Evolutionary conservation across 2,888 invertebrate species (phyloP).

Genomic region (Hirtodrosophila duncani): DNA sequence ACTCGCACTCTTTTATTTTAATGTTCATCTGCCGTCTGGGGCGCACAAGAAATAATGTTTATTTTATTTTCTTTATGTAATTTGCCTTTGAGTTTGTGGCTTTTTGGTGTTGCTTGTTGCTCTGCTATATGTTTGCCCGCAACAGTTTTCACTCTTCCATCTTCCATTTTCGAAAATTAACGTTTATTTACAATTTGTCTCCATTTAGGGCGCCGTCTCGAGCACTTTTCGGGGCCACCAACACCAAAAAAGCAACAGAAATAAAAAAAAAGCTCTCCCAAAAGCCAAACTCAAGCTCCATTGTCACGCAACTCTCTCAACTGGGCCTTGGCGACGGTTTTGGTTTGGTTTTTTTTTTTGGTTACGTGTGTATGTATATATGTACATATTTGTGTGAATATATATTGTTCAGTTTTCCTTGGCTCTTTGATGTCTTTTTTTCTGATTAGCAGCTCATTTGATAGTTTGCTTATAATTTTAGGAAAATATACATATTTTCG

Average conservation of each 20-base stretch:
- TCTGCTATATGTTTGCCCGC: slow-evolving; percentile 51
- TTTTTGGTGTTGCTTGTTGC: slow-evolving; percentile 1
- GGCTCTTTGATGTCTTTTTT: slow-evolving; percentile 11
- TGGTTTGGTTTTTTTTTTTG: slow-evolving; percentile 18
- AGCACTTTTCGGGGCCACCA: slow-evolving; percentile 50
- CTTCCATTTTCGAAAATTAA: slow-evolving; percentile 57
- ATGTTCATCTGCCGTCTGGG: slow-evolving; percentile 43
- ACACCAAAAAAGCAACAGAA: too few relatives aligned
- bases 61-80: slow-evolving; percentile 53
- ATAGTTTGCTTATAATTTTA: slow-evolving; percentile 40
- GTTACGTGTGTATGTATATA: slow-evolving; percentile 3
- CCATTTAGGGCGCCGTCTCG: slow-evolving; percentile 62
- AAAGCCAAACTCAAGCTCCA: slow-evolving; percentile 48
- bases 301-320: slow-evolving; percentile 56
- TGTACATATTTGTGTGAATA: slow-evolving; percentile 15
- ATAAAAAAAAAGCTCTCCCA: too few relatives aligned
- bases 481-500: slow-evolving; percentile 1
- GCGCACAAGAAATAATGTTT: slow-evolving; percentile 2
- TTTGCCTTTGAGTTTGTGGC: slow-evolving; percentile 14
- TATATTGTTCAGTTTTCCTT: slow-evolving; percentile 8
- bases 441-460: slow-evolving; percentile 59
- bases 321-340: slow-evolving; percentile 62
- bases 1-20: slow-evolving; percentile 32
- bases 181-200: slow-evolving; percentile 70
- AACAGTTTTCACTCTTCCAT: slow-evolving; percentile 57